Percentiles rank a stretch among this genome's conserved stretches.
Evolutionary conservation across 2,797 vertebrate species (phyloP).

Genomic region (Eremophila alpestris): DNA sequence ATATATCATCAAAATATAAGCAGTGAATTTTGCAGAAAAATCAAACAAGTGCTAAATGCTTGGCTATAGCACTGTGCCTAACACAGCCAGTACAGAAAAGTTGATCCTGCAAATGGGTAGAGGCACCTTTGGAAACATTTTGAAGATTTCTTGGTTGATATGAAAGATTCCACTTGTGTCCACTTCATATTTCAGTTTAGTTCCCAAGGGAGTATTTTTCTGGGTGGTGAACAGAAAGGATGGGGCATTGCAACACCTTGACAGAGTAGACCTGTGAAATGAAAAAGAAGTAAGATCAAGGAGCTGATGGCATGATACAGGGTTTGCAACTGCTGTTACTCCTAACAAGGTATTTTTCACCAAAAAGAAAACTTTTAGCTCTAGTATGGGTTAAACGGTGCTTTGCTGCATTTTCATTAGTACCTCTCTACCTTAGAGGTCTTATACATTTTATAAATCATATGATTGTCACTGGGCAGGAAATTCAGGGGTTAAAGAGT

Average conservation of each 20-base stretch:
- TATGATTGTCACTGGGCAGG: background rate
- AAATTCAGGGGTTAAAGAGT: background rate
- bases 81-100: background rate
- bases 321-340: background rate
- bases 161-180: slow-evolving; percentile 93
- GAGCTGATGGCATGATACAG: background rate
- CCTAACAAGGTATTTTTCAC: background rate
- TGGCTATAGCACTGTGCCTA: background rate
- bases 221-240: slow-evolving; percentile 96
- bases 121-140: slow-evolving; percentile 94
- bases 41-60: background rate
- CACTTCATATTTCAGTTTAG: slow-evolving; percentile 95
- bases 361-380: background rate
- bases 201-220: slow-evolving; percentile 93
- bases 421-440: background rate
- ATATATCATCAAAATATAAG: background rate
- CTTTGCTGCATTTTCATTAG: background rate
- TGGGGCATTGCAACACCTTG: slow-evolving; percentile 95
- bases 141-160: slow-evolving; percentile 92
- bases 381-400: background rate
- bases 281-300: background rate
- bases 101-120: background rate
- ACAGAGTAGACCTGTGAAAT: slow-evolving; percentile 84
- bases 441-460: background rate
- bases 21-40: background rate